These are phyloP conservation scores for Opisthocomus hoazin DNA, from an alignment of 2,113 vertebrate species.

Conservation along the genomic window DNA sequence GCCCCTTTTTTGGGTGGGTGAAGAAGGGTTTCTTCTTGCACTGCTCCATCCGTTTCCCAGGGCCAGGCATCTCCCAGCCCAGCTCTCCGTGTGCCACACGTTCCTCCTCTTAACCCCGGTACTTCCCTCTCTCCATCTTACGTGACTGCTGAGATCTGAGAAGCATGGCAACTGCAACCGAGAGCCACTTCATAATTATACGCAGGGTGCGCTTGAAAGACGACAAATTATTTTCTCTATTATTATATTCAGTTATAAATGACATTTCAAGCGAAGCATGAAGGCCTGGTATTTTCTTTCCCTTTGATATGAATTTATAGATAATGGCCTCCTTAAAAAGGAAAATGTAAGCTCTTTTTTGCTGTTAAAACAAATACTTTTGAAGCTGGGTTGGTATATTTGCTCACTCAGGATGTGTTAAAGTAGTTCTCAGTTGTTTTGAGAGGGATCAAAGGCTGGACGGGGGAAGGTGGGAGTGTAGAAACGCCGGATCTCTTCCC, in stretches of 20 bases:
- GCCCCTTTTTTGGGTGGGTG: not conserved
- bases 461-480: not conserved
- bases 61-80: not conserved
- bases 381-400: not conserved
- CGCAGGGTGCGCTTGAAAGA: not conserved
- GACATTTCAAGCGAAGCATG: not conserved
- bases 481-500: not conserved
- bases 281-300: not conserved
- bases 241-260: not conserved
- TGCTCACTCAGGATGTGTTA: not conserved
- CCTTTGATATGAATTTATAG: not conserved
- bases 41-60: not conserved
- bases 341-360: not conserved
- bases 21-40: not conserved
- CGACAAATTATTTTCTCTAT: not conserved
- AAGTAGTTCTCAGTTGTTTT: not conserved
- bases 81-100: fast-evolving
- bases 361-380: not conserved
- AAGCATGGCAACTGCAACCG: fast-evolving
- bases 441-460: not conserved
- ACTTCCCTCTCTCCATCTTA: not conserved
- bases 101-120: not conserved
- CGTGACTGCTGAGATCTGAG: not conserved
- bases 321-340: not conserved
- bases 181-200: not conserved